Percentiles rank a stretch among this genome's conserved stretches.
phyloP scores from a whole-genome alignment of 2,113 vertebrate genomes.

The Pao palembangensis region DNA sequence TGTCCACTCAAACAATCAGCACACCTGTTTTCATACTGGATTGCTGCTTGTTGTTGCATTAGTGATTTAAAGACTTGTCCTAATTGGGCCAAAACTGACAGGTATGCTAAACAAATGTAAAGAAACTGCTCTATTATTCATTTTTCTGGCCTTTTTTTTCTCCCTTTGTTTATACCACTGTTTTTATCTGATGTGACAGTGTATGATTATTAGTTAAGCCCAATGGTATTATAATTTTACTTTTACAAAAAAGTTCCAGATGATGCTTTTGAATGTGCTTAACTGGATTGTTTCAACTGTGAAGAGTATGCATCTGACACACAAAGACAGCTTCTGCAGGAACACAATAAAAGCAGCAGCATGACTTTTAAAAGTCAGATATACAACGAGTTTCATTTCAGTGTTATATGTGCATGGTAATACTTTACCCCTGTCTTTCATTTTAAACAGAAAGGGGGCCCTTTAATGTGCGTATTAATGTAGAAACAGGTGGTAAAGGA shows the following conservation, averaged over 20 bases:
- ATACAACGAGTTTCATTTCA: conserved; percentile 22
- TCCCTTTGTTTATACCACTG: not conserved
- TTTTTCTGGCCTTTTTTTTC: not conserved
- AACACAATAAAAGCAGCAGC: not conserved
- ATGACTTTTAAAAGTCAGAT: no score
- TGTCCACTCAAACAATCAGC: conserved; percentile 3
- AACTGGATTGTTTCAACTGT: no score
- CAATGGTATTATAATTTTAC: no score
- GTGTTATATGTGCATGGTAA: conserved; percentile 34
- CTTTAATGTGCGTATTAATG: conserved; percentile 71
- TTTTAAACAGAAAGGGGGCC: conserved; percentile 57
- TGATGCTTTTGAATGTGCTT: no score
- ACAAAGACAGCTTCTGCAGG: not conserved
- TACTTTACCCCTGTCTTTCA: conserved; percentile 48
- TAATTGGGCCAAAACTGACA: not conserved
- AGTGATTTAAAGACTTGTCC: not conserved
- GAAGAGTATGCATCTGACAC: no score
- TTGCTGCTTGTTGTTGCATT: not conserved
- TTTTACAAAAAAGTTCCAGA: no score
- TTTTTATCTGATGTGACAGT: not conserved
- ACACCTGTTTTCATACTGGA: conserved; percentile 1
- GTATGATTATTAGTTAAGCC: not conserved
- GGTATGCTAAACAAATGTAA: no score
- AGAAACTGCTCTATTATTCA: no score
- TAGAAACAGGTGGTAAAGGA: conserved; percentile 77